Evolutionary conservation across 2,797 vertebrate species (phyloP).

Genomic region (Staurois parvus): DNA sequence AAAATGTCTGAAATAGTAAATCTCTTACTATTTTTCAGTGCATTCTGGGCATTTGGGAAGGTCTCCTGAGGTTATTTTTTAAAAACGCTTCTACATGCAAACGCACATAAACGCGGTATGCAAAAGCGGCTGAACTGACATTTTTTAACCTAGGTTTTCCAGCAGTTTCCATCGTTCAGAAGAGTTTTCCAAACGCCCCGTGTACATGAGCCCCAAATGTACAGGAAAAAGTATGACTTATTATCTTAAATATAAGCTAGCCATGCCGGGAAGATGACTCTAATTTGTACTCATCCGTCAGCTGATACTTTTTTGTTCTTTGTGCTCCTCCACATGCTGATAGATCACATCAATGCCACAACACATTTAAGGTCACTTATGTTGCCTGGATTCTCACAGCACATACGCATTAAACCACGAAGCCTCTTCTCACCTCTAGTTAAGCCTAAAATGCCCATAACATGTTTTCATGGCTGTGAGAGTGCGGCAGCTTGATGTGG

Average conservation of each 20-base stretch:
- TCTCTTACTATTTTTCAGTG: too few relatives aligned
- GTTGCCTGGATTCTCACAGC: constrained; percentile 40
- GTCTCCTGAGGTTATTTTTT: too few relatives aligned
- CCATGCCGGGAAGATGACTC: constrained; percentile 27
- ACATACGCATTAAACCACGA: constrained; percentile 34
- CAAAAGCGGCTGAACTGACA: too few relatives aligned
- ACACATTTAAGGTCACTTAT: constrained; percentile 54
- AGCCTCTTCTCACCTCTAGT: constrained; percentile 60
- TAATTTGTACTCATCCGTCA: constrained; percentile 3
- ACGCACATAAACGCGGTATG: too few relatives aligned
- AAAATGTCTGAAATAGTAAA: too few relatives aligned
- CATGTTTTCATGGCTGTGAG: constrained; percentile 55
- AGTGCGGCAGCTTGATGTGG: constrained; percentile 33
- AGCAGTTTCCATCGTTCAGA: too few relatives aligned
- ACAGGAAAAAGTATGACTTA: too few relatives aligned
- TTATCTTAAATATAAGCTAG: neutral
- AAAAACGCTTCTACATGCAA: too few relatives aligned
- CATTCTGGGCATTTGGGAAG: too few relatives aligned
- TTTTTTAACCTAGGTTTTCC: too few relatives aligned
- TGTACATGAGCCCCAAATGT: too few relatives aligned
- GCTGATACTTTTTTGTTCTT: neutral
- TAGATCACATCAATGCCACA: constrained; percentile 26
- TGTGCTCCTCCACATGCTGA: constrained; percentile 18
- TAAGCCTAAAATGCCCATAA: constrained; percentile 52
- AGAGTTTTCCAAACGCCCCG: too few relatives aligned